phyloP scores from a whole-genome alignment of 2,797 vertebrate species.

The Myotis planiceps region DNA sequence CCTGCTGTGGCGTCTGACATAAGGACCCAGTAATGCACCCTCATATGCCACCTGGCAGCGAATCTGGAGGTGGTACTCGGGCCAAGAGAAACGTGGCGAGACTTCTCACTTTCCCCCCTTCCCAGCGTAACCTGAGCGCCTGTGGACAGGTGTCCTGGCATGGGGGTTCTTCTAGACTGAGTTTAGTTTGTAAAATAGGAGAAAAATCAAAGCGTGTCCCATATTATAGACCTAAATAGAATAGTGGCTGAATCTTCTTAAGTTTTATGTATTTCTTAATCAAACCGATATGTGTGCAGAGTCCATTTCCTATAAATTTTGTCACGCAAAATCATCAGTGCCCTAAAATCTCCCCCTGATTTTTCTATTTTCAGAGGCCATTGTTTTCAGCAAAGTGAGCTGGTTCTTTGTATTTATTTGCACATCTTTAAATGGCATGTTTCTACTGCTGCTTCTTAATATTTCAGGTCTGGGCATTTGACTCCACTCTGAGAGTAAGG shows the following conservation, averaged over 20 bases:
- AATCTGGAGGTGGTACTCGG: not conserved
- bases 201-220: not conserved
- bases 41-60: not conserved
- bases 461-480: not conserved
- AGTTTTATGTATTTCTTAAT: not conserved
- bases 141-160: not conserved
- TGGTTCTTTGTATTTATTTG: not conserved
- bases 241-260: not conserved
- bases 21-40: not conserved
- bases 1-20: not conserved
- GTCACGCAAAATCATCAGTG: not conserved
- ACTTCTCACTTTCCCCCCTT: not conserved
- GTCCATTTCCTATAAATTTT: not conserved
- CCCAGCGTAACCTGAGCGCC: not conserved
- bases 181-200: not conserved
- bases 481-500: not conserved
- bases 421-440: not conserved
- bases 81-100: not conserved
- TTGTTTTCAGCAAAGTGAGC: not conserved
- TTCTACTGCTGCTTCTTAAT: not conserved
- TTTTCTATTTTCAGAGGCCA: not conserved
- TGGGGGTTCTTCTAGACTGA: not conserved
- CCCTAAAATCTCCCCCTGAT: too few relatives aligned
- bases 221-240: not conserved
- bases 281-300: not conserved